phyloP scores from a whole-genome alignment of 2,113 vertebrate genomes.

The Perognathus longimembris region DNA sequence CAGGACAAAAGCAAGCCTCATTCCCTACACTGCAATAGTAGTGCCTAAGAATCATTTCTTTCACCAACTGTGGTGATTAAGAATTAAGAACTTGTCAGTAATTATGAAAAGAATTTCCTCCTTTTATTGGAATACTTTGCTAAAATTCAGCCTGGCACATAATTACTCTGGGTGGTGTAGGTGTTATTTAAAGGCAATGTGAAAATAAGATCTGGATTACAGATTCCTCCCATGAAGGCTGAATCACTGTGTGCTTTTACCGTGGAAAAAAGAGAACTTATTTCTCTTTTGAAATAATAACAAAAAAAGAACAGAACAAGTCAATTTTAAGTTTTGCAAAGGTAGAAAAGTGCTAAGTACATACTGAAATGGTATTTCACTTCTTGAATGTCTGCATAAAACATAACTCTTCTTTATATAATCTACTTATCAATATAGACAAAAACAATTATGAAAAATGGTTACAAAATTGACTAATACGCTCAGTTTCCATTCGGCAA shows the following conservation, averaged over 20 bases:
- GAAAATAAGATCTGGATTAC: slow-evolving; percentile 85
- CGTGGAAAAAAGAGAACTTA: slow-evolving; percentile 55
- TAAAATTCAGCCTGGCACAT: slow-evolving; percentile 64
- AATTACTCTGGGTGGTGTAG: slow-evolving; percentile 81
- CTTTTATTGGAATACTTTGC: slow-evolving; percentile 77
- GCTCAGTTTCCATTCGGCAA: slow-evolving; percentile 24
- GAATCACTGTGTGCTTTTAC: slow-evolving; percentile 79
- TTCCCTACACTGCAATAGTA: slow-evolving; percentile 74
- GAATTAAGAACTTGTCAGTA: slow-evolving; percentile 83
- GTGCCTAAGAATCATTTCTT: slow-evolving; percentile 74
- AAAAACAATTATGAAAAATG: not conserved
- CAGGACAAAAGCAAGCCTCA: slow-evolving; percentile 75
- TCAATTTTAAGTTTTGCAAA: slow-evolving; percentile 67
- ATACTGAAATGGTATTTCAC: slow-evolving; percentile 9
- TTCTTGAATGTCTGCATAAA: not conserved
- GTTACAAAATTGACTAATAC: not conserved
- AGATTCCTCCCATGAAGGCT: slow-evolving; percentile 85
- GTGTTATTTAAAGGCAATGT: slow-evolving; percentile 84
- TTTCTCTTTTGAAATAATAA: slow-evolving; percentile 41
- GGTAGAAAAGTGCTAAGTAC: not conserved
- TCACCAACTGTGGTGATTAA: slow-evolving; percentile 80
- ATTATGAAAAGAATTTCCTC: slow-evolving; percentile 83
- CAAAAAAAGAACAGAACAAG: slow-evolving; percentile 31
- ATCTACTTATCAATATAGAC: not conserved
- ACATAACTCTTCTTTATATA: not conserved